phyloP scores from a whole-genome alignment of 2,113 vertebrate genomes.

The Rhizomys pruinosus region DNA sequence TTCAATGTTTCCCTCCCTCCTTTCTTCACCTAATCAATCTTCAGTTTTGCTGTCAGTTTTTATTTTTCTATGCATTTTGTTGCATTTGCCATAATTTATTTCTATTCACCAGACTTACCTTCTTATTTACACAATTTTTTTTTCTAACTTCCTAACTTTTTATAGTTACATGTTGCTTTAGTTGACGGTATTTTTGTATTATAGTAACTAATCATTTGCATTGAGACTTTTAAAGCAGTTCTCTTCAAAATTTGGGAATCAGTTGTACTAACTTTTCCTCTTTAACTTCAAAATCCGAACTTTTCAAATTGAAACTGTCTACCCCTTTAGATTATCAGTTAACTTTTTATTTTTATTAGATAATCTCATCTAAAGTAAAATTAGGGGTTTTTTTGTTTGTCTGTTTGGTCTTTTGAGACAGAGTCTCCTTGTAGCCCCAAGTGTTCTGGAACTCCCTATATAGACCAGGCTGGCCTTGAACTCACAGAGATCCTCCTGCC shows the following conservation, averaged over 20 bases:
- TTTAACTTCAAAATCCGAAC: constrained; percentile 46
- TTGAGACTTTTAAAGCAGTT: not conserved
- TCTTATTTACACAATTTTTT: constrained; percentile 3
- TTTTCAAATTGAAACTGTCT: not conserved
- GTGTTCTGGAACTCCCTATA: no score
- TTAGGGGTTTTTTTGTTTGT: no score
- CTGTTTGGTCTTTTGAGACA: no score
- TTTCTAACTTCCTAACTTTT: not conserved
- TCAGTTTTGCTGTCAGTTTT: not conserved
- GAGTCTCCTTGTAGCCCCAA: no score
- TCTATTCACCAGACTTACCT: not conserved
- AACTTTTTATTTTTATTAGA: constrained; percentile 3
- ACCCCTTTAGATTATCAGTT: not conserved
- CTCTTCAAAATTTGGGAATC: not conserved
- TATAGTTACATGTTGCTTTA: not conserved
- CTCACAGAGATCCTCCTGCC: no score
- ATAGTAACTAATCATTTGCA: constrained; percentile 1
- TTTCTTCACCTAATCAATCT: not conserved
- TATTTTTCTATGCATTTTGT: not conserved
- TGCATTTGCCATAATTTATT: not conserved
- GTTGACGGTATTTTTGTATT: constrained; percentile 1
- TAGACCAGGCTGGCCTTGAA: no score
- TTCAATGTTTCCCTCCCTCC: not conserved
- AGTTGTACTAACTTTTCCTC: not conserved
- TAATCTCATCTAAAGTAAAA: not conserved